phyloP scores from a whole-genome alignment of 1,140 invertebrate species.

The Brachionus calyciflorus region DNA sequence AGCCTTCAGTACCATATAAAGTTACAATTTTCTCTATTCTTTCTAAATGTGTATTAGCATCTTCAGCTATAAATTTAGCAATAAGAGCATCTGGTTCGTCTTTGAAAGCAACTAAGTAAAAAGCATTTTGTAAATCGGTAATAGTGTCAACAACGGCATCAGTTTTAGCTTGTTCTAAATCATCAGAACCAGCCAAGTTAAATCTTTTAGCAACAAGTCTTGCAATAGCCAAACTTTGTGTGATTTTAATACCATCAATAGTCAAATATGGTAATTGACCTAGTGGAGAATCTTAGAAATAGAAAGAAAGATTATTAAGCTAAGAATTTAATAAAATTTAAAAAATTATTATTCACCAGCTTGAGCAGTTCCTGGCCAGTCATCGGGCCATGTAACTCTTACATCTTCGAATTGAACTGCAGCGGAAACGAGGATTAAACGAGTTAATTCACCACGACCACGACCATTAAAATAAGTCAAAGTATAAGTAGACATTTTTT shows the following conservation, averaged over 20 bases:
- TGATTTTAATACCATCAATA: constrained; percentile 47
- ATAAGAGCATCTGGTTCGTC: background rate
- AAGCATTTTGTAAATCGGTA: constrained; percentile 18
- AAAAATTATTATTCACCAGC: background rate
- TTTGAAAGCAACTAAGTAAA: background rate
- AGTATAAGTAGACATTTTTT: constrained; percentile 42
- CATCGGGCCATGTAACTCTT: background rate
- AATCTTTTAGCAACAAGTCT: constrained; percentile 37
- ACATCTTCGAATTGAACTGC: constrained; percentile 3
- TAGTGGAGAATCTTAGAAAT: no score
- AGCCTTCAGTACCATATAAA: constrained; percentile 24
- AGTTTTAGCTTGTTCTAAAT: constrained; percentile 28
- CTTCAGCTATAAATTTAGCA: constrained; percentile 27
- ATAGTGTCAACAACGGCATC: constrained; percentile 40
- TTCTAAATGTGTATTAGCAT: background rate
- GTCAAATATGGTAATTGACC: no score
- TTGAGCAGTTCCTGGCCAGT: constrained; percentile 1
- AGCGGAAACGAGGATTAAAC: constrained; percentile 47
- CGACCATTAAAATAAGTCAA: constrained; percentile 48
- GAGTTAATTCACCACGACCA: constrained; percentile 48
- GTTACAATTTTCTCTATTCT: constrained; percentile 10
- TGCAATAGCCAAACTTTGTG: constrained; percentile 48
- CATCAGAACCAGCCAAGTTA: constrained; percentile 21
- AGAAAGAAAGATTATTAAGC: no score
- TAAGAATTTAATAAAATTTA: no score